Percentiles rank a stretch among this genome's conserved stretches.
These are phyloP conservation scores for Clitarchus hookeri DNA, from an alignment of 2,888 invertebrate species.

Conservation along the genomic window DNA sequence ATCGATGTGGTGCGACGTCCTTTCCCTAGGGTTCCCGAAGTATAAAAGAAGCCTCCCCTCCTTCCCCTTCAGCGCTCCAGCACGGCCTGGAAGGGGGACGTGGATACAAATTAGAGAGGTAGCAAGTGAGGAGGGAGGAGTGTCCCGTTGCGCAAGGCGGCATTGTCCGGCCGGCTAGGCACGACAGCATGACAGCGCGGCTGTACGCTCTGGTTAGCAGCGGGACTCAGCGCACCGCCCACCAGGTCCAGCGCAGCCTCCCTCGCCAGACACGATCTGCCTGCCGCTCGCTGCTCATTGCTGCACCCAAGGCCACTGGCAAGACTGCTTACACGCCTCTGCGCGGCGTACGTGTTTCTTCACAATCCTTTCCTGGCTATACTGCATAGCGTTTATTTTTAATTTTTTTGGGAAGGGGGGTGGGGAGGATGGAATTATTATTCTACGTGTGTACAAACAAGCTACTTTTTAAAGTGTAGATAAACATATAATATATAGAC, in stretches of 20 bases:
- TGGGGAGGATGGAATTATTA: too few relatives aligned
- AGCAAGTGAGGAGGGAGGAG: background rate
- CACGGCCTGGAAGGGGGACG: background rate
- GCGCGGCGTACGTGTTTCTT: too few relatives aligned
- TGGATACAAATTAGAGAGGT: background rate
- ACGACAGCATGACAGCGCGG: background rate
- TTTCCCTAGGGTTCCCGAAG: too few relatives aligned
- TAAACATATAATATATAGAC: too few relatives aligned
- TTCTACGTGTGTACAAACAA: too few relatives aligned
- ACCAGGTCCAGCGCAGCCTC: slow-evolving; percentile 4
- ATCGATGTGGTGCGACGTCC: too few relatives aligned
- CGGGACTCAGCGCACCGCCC: background rate
- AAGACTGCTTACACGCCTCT: too few relatives aligned
- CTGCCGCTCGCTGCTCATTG: background rate
- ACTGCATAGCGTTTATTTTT: too few relatives aligned
- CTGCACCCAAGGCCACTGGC: background rate
- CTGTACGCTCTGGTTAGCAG: slow-evolving; percentile 14
- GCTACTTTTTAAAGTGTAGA: too few relatives aligned
- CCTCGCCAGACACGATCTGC: background rate
- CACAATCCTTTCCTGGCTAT: too few relatives aligned
- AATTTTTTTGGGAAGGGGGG: too few relatives aligned
- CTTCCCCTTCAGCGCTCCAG: background rate
- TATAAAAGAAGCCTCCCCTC: too few relatives aligned
- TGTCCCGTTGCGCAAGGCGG: slow-evolving; percentile 1
- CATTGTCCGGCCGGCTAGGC: background rate